phyloP scores from a whole-genome alignment of 2,113 vertebrate genomes.

The Anoura caudifer region DNA sequence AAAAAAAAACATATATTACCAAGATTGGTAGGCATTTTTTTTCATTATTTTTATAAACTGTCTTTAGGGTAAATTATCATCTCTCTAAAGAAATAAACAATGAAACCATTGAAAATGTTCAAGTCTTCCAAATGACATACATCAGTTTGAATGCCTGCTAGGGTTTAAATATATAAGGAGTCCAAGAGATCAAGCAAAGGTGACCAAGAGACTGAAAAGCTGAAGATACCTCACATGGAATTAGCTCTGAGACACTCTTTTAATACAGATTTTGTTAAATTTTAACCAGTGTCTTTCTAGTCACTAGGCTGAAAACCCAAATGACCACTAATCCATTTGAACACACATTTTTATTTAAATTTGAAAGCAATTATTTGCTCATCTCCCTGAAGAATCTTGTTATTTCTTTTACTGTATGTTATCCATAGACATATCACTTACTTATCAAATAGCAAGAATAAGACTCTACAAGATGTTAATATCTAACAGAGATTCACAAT shows the following conservation, averaged over 20 bases:
- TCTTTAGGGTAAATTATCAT: not conserved
- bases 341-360: not conserved
- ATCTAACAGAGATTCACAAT: not conserved
- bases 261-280: not conserved
- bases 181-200: not conserved
- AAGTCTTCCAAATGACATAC: not conserved
- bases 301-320: not conserved
- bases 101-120: not conserved
- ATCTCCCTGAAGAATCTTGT: not conserved
- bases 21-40: not conserved
- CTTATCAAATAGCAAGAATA: not conserved
- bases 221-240: not conserved
- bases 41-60: not conserved
- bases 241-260: not conserved
- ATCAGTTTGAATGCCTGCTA: not conserved
- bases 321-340: not conserved
- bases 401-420: not conserved
- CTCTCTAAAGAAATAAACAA: not conserved
- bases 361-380: conserved; percentile 10
- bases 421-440: not conserved
- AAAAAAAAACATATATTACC: not conserved
- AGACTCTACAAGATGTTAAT: not conserved
- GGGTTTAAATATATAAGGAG: not conserved
- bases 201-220: not conserved
- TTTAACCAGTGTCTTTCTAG: not conserved